These are phyloP conservation scores for Dicyrtomina minuta DNA, from an alignment of 2,888 invertebrate genomes.

Conservation along the genomic window DNA sequence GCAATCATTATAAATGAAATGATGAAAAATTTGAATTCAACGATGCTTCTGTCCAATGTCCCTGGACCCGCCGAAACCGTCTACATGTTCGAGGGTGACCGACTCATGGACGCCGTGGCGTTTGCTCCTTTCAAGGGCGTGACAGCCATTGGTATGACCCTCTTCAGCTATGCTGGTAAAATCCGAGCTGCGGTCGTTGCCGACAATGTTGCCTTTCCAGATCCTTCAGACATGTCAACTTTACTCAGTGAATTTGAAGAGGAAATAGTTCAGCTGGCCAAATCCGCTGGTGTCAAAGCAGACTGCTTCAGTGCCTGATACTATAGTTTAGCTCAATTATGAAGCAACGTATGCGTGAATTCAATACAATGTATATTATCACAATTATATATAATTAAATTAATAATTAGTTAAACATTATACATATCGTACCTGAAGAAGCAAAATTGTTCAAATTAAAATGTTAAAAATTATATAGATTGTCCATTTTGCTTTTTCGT, in stretches of 20 bases:
- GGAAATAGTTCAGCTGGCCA: constrained; percentile 45
- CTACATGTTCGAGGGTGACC: constrained; percentile 48
- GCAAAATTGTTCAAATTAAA: too few relatives aligned
- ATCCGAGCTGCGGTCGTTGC: constrained; percentile 48
- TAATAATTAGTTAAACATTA: too few relatives aligned
- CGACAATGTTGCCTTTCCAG: constrained; percentile 43
- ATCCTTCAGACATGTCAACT: constrained; percentile 37
- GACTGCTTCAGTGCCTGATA: constrained; percentile 5
- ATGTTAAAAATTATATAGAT: too few relatives aligned
- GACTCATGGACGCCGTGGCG: constrained; percentile 45
- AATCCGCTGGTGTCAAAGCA: constrained; percentile 33
- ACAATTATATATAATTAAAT: too few relatives aligned
- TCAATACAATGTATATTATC: too few relatives aligned
- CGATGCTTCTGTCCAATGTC: constrained; percentile 48
- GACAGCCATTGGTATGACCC: constrained; percentile 47
- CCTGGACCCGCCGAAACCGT: constrained; percentile 50
- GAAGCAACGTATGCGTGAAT: too few relatives aligned
- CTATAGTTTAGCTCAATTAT: too few relatives aligned
- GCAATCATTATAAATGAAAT: constrained; percentile 40
- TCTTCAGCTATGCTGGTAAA: constrained; percentile 50
- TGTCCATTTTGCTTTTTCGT: too few relatives aligned
- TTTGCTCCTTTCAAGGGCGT: constrained; percentile 50
- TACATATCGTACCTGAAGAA: too few relatives aligned
- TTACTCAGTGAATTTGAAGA: constrained; percentile 49
- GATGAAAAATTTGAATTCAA: constrained; percentile 42